Base-by-base conservation (phyloP, 2,797 vertebrate genomes). In the Gallinago nigripennis region DNA sequence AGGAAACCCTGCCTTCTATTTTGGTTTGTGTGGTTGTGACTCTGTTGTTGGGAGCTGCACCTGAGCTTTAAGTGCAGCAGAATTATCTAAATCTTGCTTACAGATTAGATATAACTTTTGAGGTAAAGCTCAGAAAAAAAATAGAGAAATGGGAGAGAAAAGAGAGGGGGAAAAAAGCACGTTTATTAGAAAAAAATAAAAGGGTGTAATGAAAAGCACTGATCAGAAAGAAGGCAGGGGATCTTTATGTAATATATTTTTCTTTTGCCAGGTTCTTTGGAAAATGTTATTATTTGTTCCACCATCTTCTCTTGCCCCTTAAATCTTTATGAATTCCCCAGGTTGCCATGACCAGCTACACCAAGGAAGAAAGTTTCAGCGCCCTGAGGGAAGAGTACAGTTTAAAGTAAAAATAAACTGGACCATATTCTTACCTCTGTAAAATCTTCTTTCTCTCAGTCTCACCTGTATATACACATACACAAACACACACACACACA, bases 131-230 rank as follows among this genome's bases (percentile, higher is more conserved):
- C 41, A 75, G 12, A 16, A 20, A 33, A 33, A 84, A 64, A n/a
- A 23, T 2, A 23, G 18, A 89, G 11, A 66, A 48, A 60, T 48
- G 4, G 8, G 41, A 76, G 37, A 77, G 28, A 63, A 92, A 41
- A 78, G 24, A n/a, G 20, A 77, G 12, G 16, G 9, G 23, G 1
- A 12, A 80, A 64, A 75, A 35, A 3, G 13, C 1, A 0, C 10
- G 4, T 41, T 41, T 15, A 4, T 33, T 45, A 53, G 12, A 35
- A 24, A 41, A 16, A 11, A 41, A 82, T 58, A 65, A 72, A 21
- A 6, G 2, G 1, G 1, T 28, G 16, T 46, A 12, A 41, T 51
- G 39, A 73, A 92, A 92, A 60, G 7, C 24, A 43, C 3, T 11
- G 25, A 35, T 37, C 11, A 58, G 19, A 66, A 92, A 70, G 35